Base-by-base conservation (phyloP, 53 echinoderm and acorn worm species). In the Astropecten irregularis region DNA sequence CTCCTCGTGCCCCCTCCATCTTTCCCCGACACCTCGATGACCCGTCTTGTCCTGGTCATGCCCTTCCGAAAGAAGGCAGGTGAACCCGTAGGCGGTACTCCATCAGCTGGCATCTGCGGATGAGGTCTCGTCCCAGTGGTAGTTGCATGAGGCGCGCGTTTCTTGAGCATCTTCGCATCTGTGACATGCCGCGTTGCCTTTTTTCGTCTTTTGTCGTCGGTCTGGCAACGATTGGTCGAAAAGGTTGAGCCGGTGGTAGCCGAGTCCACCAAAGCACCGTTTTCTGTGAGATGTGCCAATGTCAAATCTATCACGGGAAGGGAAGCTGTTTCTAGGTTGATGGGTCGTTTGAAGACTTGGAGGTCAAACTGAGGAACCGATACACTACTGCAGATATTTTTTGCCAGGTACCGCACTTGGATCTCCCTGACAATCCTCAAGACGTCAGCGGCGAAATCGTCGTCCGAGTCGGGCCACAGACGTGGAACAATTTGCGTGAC, bases 361-460 rank as follows among this genome's bases (percentile, higher is more conserved):
- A n/a, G 56, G 56, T 56, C 56, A 57, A 57, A 27, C 14, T 20
- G 20, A 32, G 61, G 27, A 9, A 31, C 32, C 40, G 79, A 46
- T 62, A 62, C 39, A 3, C 79, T 57, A 27, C 76, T 76, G 79
- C 79, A 79, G 42, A 79, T 15, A 20, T 47, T 62, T 29, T 20
- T 60, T 13, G 79, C 79, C 14, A 79, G 79, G 39, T 79, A 62
- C 20, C 79, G 62, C 79, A 79, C 79, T 61, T 79, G 61, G 0
- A 62, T 62, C 79, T 79, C 79, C 62, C 79, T 40, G 48, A 79
- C 79, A 19, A 62, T 62, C 11, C 57, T 62, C 63, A 62, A 58
- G 57, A 76, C 58, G 6, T 40, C 76, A 13, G 76, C 55, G 39
- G 76, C 21, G 54, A 76, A 76, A 9, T 76, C 76, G 25, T 62